Percentiles rank a stretch among this genome's conserved stretches.
Conservation (phyloP, 2,113 vertebrate species). For the Phyllostomus hastatus region DNA sequence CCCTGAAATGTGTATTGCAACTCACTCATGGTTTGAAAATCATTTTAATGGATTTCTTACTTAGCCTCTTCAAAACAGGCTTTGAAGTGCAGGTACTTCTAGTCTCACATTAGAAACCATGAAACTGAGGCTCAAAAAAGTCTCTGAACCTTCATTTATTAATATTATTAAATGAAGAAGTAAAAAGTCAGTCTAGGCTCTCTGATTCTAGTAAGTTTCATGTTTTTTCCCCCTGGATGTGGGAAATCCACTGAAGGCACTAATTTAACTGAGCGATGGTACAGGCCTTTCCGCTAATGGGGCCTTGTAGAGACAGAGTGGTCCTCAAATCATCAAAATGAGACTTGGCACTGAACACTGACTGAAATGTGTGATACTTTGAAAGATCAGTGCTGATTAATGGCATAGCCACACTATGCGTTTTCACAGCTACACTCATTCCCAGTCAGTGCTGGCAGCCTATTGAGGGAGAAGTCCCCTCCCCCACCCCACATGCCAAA, state of each 20-base stretch:
- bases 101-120: background rate
- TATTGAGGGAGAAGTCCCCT: background rate
- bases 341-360: slow-evolving; percentile 17
- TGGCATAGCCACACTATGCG: background rate
- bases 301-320: background rate
- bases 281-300: background rate
- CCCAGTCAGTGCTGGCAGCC: background rate
- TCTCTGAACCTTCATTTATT: too few species aligned
- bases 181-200: background rate
- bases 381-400: slow-evolving; percentile 16
- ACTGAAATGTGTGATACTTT: slow-evolving; percentile 29
- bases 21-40: background rate
- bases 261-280: background rate
- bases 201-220: background rate
- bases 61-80: background rate
- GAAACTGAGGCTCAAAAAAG: background rate
- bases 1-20: background rate
- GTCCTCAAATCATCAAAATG: background rate
- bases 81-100: background rate
- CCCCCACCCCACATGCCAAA: background rate
- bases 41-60: background rate
- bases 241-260: background rate
- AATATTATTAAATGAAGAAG: background rate
- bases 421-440: background rate
- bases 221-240: background rate